Base-by-base conservation (phyloP, 1,140 invertebrate species). In the Periplaneta americana region DNA sequence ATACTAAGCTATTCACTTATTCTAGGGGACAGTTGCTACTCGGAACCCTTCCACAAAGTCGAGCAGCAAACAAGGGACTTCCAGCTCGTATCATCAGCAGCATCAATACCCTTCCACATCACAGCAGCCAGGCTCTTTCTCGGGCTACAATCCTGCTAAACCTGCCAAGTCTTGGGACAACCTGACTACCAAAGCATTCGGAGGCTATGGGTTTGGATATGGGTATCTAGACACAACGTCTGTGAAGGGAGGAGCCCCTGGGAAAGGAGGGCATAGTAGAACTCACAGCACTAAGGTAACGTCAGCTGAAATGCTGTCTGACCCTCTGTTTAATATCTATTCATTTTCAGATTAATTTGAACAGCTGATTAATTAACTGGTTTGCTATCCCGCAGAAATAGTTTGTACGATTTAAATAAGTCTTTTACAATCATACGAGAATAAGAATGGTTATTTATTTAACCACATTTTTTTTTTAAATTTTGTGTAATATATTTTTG, bases 91-190 rank as follows among this genome's bases (percentile, higher is more conserved):
- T 66, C 86, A 85, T 34, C 86, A 87, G 28, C 90, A 88, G 48
- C 90, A 91, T 36, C 89, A 89, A 82, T 87, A 90, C 84, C 89
- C 90, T 81, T 90, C 90, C 9, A 85, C 87, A 80, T 89, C 90
- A 84, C 87, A 92, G 31, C 90, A 92, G 31, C 18, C 57, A n/a
- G 18, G 66, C 13, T 9, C 0, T 66, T 79, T 75, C 57, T 22
- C 78, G 11, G 17, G 34, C 80, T 92, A 93, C 83, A 87, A 87
- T 74, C 85, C 91, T 57, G 92, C 91, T 1, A 95, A 96, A 85
- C 95, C 95, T 8, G 82, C 82, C 6, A 96, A 96, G 85, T 96
- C 95, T 0, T 96, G 95, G 95, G 95, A 96, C 85, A 96, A 96
- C 89, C 88, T 97, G 32, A 93, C 94, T 0, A 95, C 94, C 1